Percentiles rank a stretch among this genome's conserved stretches.
Evolutionary conservation across 1,140 invertebrate species (phyloP).

Genomic region (Chlorops oryzae): DNA sequence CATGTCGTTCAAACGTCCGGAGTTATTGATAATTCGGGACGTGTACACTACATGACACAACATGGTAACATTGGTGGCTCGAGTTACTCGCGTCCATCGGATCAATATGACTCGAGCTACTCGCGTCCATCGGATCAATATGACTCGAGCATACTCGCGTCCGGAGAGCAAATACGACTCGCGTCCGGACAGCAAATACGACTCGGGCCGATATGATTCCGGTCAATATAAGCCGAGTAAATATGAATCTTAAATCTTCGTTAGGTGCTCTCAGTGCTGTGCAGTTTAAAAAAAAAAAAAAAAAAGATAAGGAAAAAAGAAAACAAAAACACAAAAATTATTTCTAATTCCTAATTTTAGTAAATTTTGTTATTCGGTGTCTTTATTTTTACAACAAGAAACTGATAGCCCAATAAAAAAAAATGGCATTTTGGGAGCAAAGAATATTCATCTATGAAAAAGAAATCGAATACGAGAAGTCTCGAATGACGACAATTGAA

Average conservation of each 20-base stretch:
- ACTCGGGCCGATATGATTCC: too few species aligned
- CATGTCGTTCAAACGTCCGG: slow-evolving; percentile 12
- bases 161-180: too few species aligned
- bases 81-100: not conserved
- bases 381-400: too few species aligned
- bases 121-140: not conserved
- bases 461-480: too few species aligned
- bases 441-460: too few species aligned
- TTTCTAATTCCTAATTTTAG: not conserved
- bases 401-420: too few species aligned
- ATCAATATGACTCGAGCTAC: not conserved
- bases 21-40: slow-evolving; percentile 7
- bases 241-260: not conserved
- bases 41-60: slow-evolving; percentile 9
- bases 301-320: not conserved
- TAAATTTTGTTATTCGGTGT: too few species aligned
- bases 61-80: not conserved
- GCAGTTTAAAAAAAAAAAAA: not conserved
- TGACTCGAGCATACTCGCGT: too few species aligned
- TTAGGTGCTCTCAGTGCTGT: not conserved
- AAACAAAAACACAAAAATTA: not conserved
- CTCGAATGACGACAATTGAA: too few species aligned
- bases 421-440: too few species aligned
- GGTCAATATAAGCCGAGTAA: too few species aligned
- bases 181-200: too few species aligned